Percentiles rank a stretch among this genome's conserved stretches.
Conservation (phyloP, 2,888 invertebrate species). For the Conops quadrifasciatus region DNA sequence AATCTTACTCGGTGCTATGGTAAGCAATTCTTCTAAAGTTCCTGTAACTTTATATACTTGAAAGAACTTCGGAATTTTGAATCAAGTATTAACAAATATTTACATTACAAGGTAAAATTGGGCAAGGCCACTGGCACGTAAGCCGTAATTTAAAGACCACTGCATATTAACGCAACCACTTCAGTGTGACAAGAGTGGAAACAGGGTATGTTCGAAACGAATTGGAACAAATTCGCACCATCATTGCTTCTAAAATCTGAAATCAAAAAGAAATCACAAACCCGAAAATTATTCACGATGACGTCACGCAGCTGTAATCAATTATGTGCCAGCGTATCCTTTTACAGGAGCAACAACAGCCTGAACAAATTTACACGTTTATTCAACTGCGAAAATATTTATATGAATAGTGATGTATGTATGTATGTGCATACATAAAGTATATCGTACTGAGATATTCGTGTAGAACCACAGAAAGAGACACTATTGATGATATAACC, state of each 20-base stretch:
- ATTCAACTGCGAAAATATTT: conserved; percentile 8
- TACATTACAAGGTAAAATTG: too few relatives aligned
- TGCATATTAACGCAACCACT: conserved; percentile 35
- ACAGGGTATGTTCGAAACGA: conserved; percentile 29
- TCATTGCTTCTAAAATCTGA: conserved; percentile 23
- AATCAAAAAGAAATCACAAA: conserved; percentile 46
- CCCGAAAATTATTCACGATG: conserved; percentile 63
- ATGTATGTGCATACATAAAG: not conserved
- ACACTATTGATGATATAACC: not conserved
- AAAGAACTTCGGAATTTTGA: too few relatives aligned
- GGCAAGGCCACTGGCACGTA: too few relatives aligned
- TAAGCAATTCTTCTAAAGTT: too few relatives aligned
- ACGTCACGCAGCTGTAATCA: conserved; percentile 63
- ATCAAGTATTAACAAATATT: too few relatives aligned
- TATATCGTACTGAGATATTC: not conserved
- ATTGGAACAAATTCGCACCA: conserved; percentile 29
- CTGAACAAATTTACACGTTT: conserved; percentile 18
- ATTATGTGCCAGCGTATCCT: conserved; percentile 49
- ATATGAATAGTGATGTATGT: not conserved
- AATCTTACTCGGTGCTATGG: too few relatives aligned
- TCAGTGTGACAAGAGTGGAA: conserved; percentile 39
- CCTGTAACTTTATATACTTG: too few relatives aligned
- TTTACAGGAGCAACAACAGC: not conserved
- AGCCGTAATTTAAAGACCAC: too few relatives aligned
- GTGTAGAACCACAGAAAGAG: not conserved